These are phyloP conservation scores for Trichonephila clavipes DNA, from an alignment of 1,140 invertebrate genomes.

Conservation along the genomic window DNA sequence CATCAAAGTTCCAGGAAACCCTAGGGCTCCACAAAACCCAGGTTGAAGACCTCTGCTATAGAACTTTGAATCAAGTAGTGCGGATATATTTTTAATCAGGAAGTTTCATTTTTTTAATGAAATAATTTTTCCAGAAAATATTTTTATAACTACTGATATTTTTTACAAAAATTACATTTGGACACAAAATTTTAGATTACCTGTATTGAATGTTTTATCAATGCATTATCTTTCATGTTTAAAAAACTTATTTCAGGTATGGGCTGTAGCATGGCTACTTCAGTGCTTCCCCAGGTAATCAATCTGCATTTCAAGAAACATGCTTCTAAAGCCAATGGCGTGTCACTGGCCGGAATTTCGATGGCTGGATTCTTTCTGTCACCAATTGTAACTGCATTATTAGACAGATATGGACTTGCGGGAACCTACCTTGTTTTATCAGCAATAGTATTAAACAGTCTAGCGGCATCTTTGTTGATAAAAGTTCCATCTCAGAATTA, in stretches of 20 bases:
- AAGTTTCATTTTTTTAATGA: too few species aligned
- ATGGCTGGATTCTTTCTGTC: conserved; percentile 18
- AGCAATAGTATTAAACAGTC: neutral
- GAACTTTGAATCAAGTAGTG: too few species aligned
- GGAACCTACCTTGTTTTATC: conserved; percentile 24
- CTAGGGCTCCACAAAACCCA: too few species aligned
- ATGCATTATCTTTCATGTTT: too few species aligned
- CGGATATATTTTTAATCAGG: too few species aligned
- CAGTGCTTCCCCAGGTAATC: neutral
- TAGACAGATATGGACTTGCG: neutral
- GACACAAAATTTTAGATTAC: too few species aligned
- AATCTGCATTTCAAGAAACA: conserved; percentile 46
- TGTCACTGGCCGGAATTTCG: neutral
- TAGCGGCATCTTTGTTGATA: neutral
- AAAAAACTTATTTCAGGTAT: conserved; percentile 1
- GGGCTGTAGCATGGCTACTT: neutral
- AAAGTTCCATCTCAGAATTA: neutral
- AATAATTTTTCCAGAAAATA: neutral
- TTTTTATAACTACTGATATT: neutral
- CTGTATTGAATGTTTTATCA: too few species aligned
- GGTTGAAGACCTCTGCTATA: too few species aligned
- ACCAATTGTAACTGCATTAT: neutral
- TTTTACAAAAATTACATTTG: too few species aligned
- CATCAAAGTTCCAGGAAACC: too few species aligned
- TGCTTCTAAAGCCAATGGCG: conserved; percentile 14